Base-by-base conservation (phyloP, 2,113 vertebrate species). In the Corythoichthys intestinalis region DNA sequence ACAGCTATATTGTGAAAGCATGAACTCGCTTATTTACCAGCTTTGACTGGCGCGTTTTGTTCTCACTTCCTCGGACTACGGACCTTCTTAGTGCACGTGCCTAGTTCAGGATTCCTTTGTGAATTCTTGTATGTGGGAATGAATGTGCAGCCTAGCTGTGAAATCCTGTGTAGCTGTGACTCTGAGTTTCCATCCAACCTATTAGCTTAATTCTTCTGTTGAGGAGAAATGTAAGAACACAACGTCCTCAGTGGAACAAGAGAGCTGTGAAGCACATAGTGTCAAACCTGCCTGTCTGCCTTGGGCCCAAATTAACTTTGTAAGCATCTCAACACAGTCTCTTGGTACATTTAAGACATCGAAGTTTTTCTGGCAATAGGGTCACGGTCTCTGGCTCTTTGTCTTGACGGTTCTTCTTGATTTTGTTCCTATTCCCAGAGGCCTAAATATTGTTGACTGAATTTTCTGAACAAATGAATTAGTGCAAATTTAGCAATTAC, bases 61-160 rank as follows among this genome's bases (percentile, higher is more conserved):
- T 28, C 20, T 28, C 20, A 28, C 0, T 28, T 28, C 71, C 78
- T 47, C 1, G 6, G 2, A 47, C 46, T 47, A 0, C 6, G 9
- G 69, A 28, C 20, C 73, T 65, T n/a, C 77, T 17, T 53, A 73
- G 71, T 79, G 71, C 15, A 0, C 52, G 12, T 47, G 81, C 75
- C 83, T 77, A 70, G 81, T 76, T 73, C 75, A 75, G 85, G 79
- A 84, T 87, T 88, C 82, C 77, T 86, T 86, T 90, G 87, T 87
- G 46, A 71, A 75, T 65, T 58, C 79, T 13, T n/a, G 20, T 28
- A 28, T 28, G 20, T 28, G 13, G 12, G 13, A 49, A 83, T 88
- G 87, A 89, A 91, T 88, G 85, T 85, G 83, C 86, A 73, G 83
- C 76, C 74, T 74, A 74, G 37, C 84, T 90, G 87, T 81, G 85